Base-by-base conservation (phyloP, 2,113 vertebrate species). In the Tauraco erythrolophus region DNA sequence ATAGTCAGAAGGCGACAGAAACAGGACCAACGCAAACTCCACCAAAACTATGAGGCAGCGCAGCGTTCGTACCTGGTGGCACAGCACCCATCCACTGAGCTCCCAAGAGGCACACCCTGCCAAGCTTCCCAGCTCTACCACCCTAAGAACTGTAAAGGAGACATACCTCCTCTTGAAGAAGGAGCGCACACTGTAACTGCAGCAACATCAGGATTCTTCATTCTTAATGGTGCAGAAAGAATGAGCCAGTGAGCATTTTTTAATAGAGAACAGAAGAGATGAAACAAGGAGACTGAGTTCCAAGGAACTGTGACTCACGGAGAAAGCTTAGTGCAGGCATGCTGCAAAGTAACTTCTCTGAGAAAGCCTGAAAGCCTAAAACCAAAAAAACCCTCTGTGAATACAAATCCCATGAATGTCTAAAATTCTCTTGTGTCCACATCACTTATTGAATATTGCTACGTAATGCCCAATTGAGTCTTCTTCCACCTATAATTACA, bases 1-100 rank as follows among this genome's bases (percentile, higher is more conserved):
- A 28, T 4, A 68, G 33, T 43, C 70, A 53, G 25, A 27, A 77
- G 8, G 15, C 27, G 87, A 82, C 50, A 74, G 79, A 91, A 91
- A 51, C 9, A 30, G 31, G 31, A 85, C 14, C 0, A 0, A 58
- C 9, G 24, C 17, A 78, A 87, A 66, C 19, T n/a, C 41, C 4
- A 1, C 37, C 60, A 75, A 75, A 91, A 68, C 33, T 3, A 54
- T 0, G 0, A 81, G 25, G 46, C 37, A 78, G 37, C 0, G 0
- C 37, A 84, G 45, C 1, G 1, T 14, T 53, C 50, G 39, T 39
- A 70, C 8, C 22, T 37, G 19, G 11, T 27, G n/a, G n/a, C 39
- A 57, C 45, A 31, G 39, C 6, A 60, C 5, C 17, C 9, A 31
- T 2, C 22, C 23, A 10, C 50, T 25, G 37, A 84, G 56, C 31